Conservation (phyloP, 1,140 invertebrate species). For the Battus philenor region DNA sequence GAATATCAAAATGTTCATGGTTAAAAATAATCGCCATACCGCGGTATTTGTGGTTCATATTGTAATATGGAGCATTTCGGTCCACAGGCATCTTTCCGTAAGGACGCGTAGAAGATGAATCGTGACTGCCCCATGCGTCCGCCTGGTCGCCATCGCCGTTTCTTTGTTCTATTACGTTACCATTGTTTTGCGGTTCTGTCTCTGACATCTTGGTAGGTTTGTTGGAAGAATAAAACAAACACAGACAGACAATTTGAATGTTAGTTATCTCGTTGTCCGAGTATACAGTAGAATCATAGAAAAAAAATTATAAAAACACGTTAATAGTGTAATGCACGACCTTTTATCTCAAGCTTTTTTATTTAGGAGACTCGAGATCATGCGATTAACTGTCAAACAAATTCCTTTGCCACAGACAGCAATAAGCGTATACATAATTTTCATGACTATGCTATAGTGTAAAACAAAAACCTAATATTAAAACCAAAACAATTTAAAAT, state of each 20-base stretch:
- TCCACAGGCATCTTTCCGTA: constrained; percentile 79
- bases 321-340: too few species aligned
- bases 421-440: too few species aligned
- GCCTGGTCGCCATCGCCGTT: constrained; percentile 66
- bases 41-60: constrained; percentile 89
- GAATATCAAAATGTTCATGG: constrained; percentile 85
- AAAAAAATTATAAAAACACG: neutral
- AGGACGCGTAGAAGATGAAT: constrained; percentile 37
- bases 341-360: too few species aligned
- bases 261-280: too few species aligned
- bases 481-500: too few species aligned
- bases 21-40: constrained; percentile 94
- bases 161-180: constrained; percentile 59
- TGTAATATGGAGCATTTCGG: constrained; percentile 85
- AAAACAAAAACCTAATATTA: too few species aligned
- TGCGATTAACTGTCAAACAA: neutral
- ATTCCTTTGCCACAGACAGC: too few species aligned
- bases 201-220: constrained; percentile 43
- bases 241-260: neutral
- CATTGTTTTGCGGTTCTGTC: constrained; percentile 49
- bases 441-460: too few species aligned
- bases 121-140: constrained; percentile 67
- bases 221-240: neutral
- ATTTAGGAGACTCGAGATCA: too few species aligned
- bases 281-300: neutral